Conservation (phyloP, 2,888 invertebrate genomes). For the Thalpophila matura region DNA sequence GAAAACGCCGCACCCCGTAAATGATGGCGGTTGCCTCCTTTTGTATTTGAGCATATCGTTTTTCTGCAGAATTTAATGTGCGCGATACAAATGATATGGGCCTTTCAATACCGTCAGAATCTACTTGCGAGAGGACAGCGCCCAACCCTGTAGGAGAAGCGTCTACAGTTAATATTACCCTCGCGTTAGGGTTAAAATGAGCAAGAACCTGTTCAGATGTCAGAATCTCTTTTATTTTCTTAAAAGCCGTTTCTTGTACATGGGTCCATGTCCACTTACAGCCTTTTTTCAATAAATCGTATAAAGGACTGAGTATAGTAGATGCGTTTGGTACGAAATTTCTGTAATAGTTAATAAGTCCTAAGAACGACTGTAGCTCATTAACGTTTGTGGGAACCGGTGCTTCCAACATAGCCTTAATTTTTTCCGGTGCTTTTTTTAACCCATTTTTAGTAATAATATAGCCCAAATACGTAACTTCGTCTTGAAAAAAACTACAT, state of each 20-base stretch:
- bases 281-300: slow-evolving; percentile 34
- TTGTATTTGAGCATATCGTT: neutral
- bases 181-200: slow-evolving; percentile 10
- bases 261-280: slow-evolving; percentile 21
- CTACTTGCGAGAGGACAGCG: neutral
- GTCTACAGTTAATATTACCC: slow-evolving; percentile 2
- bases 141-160: neutral
- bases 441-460: neutral
- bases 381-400: slow-evolving; percentile 26
- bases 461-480: too few relatives aligned
- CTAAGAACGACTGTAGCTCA: neutral
- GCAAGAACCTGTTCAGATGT: slow-evolving; percentile 33
- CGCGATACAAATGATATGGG: slow-evolving; percentile 2
- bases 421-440: slow-evolving; percentile 24
- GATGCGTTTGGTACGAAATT: neutral
- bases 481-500: neutral
- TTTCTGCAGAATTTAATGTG: slow-evolving; percentile 1
- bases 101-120: too few relatives aligned
- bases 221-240: slow-evolving; percentile 42
- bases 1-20: slow-evolving; percentile 5
- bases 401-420: slow-evolving; percentile 44
- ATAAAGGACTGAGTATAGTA: neutral
- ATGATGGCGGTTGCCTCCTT: slow-evolving; percentile 10
- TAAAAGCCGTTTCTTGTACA: slow-evolving; percentile 20
- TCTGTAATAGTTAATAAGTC: neutral